These are phyloP conservation scores for Anolis carolinensis DNA, from an alignment of 2,113 vertebrate species.

Conservation along the genomic window DNA sequence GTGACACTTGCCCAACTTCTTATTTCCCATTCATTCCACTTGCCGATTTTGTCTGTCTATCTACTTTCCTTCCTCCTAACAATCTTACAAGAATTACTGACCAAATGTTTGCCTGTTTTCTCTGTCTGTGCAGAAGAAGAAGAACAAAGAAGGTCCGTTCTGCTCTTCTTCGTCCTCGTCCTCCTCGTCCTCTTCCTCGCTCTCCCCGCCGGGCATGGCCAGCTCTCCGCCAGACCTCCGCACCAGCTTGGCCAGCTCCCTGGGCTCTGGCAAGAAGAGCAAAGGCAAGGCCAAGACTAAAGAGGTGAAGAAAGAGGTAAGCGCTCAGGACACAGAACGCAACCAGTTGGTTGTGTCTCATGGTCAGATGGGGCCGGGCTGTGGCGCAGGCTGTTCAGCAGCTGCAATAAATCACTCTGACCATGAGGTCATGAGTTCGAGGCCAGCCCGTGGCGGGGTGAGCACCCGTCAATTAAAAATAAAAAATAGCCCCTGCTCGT, in stretches of 20 bases:
- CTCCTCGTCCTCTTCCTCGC: conserved; percentile 69
- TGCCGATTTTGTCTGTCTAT: not conserved
- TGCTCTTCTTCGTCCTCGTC: conserved; percentile 68
- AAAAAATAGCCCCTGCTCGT: too few species aligned
- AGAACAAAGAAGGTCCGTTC: conserved; percentile 82
- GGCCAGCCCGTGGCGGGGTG: too few species aligned
- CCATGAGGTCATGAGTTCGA: too few species aligned
- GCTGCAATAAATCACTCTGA: too few species aligned
- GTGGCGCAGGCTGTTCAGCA: too few species aligned
- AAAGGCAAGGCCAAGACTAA: conserved; percentile 86
- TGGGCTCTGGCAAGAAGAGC: conserved; percentile 82
- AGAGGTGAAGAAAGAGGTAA: conserved; percentile 88
- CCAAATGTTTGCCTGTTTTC: not conserved
- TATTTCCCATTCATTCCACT: not conserved
- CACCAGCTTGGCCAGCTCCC: conserved; percentile 65
- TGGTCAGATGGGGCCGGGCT: too few species aligned
- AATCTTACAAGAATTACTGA: not conserved
- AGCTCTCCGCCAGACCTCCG: conserved; percentile 79
- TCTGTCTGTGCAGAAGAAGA: conserved; percentile 85
- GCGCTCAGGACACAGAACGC: not conserved
- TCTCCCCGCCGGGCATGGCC: conserved; percentile 78
- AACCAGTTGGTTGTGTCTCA: not conserved
- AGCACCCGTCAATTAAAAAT: too few species aligned
- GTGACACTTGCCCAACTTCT: not conserved
- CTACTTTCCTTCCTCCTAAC: not conserved